Base-by-base conservation (phyloP, 2,888 invertebrate species). In the Mactromeris polynyma region DNA sequence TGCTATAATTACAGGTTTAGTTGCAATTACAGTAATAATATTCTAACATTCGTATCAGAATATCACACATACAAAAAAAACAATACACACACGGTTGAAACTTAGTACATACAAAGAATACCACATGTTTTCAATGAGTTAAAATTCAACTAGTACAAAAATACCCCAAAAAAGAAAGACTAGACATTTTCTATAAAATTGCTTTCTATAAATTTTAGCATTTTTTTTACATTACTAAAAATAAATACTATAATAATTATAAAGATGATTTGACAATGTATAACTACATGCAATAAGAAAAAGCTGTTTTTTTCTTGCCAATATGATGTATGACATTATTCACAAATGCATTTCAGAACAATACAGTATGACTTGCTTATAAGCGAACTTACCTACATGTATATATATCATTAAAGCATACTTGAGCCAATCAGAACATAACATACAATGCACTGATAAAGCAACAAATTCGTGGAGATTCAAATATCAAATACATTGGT, bases 191-290 rank as follows among this genome's bases (percentile, higher is more conserved):
- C 19, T 73, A 73, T 73, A 73, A 17, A 73, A 33, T 73, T 73
- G 14, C n/a, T 33, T 33, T 73, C 73, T 73, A 73, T 73, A 73
- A 73, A 73, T 73, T 21, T n/a, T 73, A 73, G 36, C 36, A 73
- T 19, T 73, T 73, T 36, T 58, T 36, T 33, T 73, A 73, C 73
- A 21, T 73, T 73, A 73, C 73, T 73, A 73, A 73, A 73, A 73
- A 73, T 73, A 73, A 73, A 73, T 73, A 73, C 73, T 73, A 73
- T 73, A 73, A 33, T 36, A 4, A 73, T 36, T 4, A 4, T 73
- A 26, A 33, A 19, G 36, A 33, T 11, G 73, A 73, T 73, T 33
- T 73, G 36, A 73, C 26, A 26, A 64, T 64, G 58, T 26, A 1
- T 26, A 64, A n/a, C 58, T 64, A 64, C 46, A 46, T 46, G 46